phyloP scores from a whole-genome alignment of 2,888 invertebrate species.

The Melanchra persicariae region DNA sequence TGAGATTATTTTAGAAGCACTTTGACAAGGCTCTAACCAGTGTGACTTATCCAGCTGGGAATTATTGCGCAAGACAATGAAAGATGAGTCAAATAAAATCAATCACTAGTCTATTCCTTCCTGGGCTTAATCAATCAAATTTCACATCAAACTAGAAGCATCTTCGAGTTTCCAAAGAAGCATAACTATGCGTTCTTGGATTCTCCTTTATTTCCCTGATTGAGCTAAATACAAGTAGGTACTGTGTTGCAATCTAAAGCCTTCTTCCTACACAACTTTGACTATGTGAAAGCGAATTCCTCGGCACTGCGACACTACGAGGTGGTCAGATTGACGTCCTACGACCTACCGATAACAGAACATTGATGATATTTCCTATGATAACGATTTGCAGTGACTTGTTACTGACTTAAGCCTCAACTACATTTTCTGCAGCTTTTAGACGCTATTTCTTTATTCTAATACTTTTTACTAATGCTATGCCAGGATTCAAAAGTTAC shows the following conservation, averaged over 20 bases:
- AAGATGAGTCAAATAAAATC: background rate
- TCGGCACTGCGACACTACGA: background rate
- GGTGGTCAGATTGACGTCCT: background rate
- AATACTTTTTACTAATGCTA: background rate
- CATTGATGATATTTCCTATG: conserved; percentile 6
- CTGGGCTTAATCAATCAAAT: background rate
- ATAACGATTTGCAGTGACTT: background rate
- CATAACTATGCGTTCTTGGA: background rate
- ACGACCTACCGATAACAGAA: background rate
- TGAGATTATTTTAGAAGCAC: background rate
- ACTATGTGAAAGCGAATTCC: conserved; percentile 22
- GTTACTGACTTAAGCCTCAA: background rate
- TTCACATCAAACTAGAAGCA: background rate
- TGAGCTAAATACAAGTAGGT: conserved; percentile 5
- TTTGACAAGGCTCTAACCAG: background rate
- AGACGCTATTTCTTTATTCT: background rate
- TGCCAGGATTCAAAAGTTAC: background rate
- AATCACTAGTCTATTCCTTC: background rate
- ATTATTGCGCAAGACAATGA: background rate
- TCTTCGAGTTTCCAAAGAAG: background rate
- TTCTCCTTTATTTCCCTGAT: background rate
- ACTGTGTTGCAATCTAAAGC: conserved; percentile 4
- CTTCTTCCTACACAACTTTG: conserved; percentile 1
- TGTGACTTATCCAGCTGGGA: background rate
- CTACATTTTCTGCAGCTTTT: background rate